Evolutionary conservation across 1,140 invertebrate genomes (phyloP).

Genomic region (Gryllus bimaculatus): DNA sequence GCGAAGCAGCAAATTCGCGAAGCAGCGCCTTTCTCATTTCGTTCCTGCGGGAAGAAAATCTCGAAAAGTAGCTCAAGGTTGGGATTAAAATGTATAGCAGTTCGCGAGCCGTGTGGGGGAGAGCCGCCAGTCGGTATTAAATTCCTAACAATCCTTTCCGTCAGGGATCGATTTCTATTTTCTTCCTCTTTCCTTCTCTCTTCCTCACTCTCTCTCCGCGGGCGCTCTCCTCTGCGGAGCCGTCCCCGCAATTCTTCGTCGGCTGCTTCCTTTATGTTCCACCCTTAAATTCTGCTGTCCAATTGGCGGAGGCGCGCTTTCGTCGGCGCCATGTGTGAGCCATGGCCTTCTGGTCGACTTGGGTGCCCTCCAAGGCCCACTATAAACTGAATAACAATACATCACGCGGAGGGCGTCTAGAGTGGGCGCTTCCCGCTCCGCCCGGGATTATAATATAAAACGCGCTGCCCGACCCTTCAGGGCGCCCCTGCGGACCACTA

Average conservation of each 20-base stretch:
- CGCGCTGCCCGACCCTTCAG: too few species aligned
- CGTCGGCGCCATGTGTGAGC: background rate
- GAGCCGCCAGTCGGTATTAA: background rate
- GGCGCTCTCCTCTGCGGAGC: background rate
- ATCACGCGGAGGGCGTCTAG: background rate
- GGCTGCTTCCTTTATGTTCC: background rate
- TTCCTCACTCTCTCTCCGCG: background rate
- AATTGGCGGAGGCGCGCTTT: background rate
- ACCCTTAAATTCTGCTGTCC: background rate
- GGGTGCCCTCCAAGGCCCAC: background rate
- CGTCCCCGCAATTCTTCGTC: background rate
- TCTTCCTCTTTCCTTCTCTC: background rate
- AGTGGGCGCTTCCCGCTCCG: background rate
- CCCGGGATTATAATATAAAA: too few species aligned
- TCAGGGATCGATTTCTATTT: background rate
- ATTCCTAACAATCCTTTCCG: background rate
- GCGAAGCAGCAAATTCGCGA: too few species aligned
- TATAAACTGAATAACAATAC: conserved; percentile 6
- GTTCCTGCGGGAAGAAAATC: background rate
- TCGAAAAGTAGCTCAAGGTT: background rate
- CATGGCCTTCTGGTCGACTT: conserved; percentile 2
- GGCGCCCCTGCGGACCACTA: too few species aligned
- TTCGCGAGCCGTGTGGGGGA: background rate
- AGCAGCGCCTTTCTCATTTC: background rate
- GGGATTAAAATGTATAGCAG: background rate